These are phyloP conservation scores for Philopedon plagiatum DNA, from an alignment of 2,888 invertebrate species.

Conservation along the genomic window DNA sequence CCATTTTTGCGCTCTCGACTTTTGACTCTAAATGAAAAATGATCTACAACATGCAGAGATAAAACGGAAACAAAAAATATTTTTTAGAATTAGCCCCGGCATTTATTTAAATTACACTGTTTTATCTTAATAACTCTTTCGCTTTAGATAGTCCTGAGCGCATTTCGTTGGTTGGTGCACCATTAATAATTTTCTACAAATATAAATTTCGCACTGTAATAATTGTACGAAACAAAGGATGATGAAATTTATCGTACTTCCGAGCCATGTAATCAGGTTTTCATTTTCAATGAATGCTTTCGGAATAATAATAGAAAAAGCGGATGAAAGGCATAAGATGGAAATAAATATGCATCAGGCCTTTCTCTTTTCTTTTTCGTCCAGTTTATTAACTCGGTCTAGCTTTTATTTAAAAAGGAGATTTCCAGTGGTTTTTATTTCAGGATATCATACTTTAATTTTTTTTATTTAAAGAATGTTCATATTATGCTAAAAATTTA, in stretches of 20 bases:
- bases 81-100: slow-evolving; percentile 27
- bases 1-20: neutral
- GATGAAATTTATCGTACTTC: slow-evolving; percentile 56
- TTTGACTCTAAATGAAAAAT: neutral
- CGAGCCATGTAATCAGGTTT: slow-evolving; percentile 58
- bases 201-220: slow-evolving; percentile 52
- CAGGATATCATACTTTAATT: no score
- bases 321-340: slow-evolving; percentile 50
- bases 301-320: slow-evolving; percentile 54
- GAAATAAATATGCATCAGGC: slow-evolving; percentile 49
- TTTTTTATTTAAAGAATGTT: no score
- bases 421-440: no score
- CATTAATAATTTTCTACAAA: slow-evolving; percentile 21
- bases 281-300: slow-evolving; percentile 54
- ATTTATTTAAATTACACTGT: slow-evolving; percentile 27
- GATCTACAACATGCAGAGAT: slow-evolving; percentile 4
- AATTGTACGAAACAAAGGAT: slow-evolving; percentile 56
- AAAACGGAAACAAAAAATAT: slow-evolving; percentile 21
- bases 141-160: neutral
- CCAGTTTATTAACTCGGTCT: slow-evolving; percentile 42
- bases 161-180: slow-evolving; percentile 9
- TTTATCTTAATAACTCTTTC: slow-evolving; percentile 23
- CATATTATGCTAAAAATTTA: no score
- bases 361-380: slow-evolving; percentile 39
- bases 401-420: neutral